Conservation (phyloP, 2,797 vertebrate genomes). For the Lateolabrax maculatus region DNA sequence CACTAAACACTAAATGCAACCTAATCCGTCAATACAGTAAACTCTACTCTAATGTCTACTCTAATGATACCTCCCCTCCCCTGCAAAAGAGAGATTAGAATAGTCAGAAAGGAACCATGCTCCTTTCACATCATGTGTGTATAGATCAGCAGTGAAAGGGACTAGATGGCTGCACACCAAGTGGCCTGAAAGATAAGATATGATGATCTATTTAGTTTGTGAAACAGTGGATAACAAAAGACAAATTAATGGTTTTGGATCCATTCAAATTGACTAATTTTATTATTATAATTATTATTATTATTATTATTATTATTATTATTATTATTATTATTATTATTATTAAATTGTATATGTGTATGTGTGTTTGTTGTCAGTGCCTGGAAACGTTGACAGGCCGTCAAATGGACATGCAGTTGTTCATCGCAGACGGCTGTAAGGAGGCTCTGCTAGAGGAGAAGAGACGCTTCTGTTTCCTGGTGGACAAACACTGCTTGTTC, state of each 20-base stretch:
- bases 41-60: constrained; percentile 27
- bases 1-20: constrained; percentile 31
- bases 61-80: constrained; percentile 27
- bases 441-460: constrained; percentile 98
- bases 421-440: constrained; percentile 94
- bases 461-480: constrained; percentile 96
- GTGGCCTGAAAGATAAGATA: constrained; percentile 66
- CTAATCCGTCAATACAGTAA: constrained; percentile 38
- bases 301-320: not conserved
- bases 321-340: not conserved
- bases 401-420: constrained; percentile 95
- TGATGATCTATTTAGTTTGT: constrained; percentile 4
- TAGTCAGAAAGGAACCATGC: constrained; percentile 30
- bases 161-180: constrained; percentile 20
- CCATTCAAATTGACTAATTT: not conserved
- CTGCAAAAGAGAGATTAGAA: constrained; percentile 74
- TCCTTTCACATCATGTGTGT: constrained; percentile 41
- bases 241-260: not conserved
- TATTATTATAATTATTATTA: too few species aligned
- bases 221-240: not conserved
- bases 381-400: constrained; percentile 88
- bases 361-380: constrained; percentile 71
- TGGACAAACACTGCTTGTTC: constrained; percentile 97
- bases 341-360: not conserved
- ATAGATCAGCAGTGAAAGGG: constrained; percentile 31